Evolutionary conservation across 2,888 invertebrate genomes (phyloP), one percentile per base, ranked within the genome.

Genomic region (Drosophila mayaguana): DNA sequence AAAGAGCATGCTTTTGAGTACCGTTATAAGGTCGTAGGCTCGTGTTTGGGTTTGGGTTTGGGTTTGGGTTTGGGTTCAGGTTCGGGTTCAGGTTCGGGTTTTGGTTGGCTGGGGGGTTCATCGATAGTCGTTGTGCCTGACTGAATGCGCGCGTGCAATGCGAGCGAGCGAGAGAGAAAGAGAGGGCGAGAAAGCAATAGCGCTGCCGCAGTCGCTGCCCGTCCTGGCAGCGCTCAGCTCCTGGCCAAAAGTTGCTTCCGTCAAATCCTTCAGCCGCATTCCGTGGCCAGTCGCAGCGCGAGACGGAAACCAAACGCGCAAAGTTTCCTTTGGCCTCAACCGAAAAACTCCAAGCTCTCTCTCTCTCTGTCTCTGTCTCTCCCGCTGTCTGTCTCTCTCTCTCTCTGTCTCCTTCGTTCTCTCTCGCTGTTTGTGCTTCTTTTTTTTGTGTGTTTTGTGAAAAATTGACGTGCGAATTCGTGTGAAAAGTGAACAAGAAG

Each of bases 131-230:
- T 83, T 87, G 79, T 83, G 91, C 89, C 83, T 91, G 83, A 90
- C 86, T 91, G 83, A 77, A 32, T 77, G 92, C 91, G 88, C 89
- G 89, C 71, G 79, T 78, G 76, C 82, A 86, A 80, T 76, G 75
- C 78, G 32, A 32, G 9, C 2, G 32, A 9, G 32, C 0, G 59
- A 42, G 76, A 60, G 57, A 56, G 68, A 45, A 61, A 55, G 65
- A 59, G 56, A n/a, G 32, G 11, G 46, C 25, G 63, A 54, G 77
- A 72, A 53, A 61, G 69, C 59, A 63, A 66, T 60, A 63, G 61
- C 43, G 16, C 46, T 34, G 45, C 42, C 32, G 6, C 43, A 20
- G 55, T 14, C 14, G 36, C 22, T 42, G 60, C 28, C 42, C n/a
- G 6, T 56, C 42, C 56, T 56, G 56, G 20, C 56, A 56, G 56